Percentiles rank a stretch among this genome's conserved stretches.
phyloP scores from a whole-genome alignment of 2,888 invertebrate genomes.

The Ommatoiulus sabulosus region DNA sequence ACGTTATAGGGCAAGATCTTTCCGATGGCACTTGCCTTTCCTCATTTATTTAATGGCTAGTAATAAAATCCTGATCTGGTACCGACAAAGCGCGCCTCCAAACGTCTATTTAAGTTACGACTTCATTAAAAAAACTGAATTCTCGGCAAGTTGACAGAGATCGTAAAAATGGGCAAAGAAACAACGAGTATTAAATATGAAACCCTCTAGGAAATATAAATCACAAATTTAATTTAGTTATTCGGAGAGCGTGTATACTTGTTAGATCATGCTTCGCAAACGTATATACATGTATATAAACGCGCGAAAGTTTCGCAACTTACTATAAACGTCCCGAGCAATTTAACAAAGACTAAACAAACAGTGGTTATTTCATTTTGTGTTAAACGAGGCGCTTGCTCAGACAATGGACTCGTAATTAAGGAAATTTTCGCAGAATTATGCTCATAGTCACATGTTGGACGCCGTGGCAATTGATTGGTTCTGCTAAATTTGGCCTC shows the following conservation, averaged over 20 bases:
- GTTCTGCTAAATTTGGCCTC: too few relatives aligned
- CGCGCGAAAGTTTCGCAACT: not conserved
- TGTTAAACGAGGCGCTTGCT: too few relatives aligned
- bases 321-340: not conserved
- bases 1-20: not conserved
- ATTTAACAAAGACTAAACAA: too few relatives aligned
- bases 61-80: not conserved
- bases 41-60: slow-evolving; percentile 24
- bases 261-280: too few relatives aligned
- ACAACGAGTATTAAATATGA: not conserved
- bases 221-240: slow-evolving; percentile 13
- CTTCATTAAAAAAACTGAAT: slow-evolving; percentile 38
- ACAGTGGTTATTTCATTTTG: too few relatives aligned
- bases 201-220: slow-evolving; percentile 24
- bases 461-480: too few relatives aligned
- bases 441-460: too few relatives aligned
- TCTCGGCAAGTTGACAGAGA: not conserved
- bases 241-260: not conserved
- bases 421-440: too few relatives aligned
- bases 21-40: not conserved
- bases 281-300: too few relatives aligned
- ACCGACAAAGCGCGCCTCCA: not conserved
- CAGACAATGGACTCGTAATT: too few relatives aligned
- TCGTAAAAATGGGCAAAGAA: not conserved
- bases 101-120: slow-evolving; percentile 23